phyloP scores from a whole-genome alignment of 2,113 vertebrate species.

The Azemiops feae region DNA sequence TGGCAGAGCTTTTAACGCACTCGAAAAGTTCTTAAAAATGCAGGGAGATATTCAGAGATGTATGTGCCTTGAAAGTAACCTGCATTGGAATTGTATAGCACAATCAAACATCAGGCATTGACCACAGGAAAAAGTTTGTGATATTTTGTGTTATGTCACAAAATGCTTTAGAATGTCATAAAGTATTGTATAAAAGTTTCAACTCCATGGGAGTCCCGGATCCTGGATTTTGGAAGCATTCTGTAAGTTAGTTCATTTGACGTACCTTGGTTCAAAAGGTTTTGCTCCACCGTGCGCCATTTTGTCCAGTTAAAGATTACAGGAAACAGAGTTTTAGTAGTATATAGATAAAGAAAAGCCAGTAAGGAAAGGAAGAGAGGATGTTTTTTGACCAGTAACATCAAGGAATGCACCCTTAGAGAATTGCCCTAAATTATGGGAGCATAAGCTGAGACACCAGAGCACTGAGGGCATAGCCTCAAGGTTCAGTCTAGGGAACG shows the following conservation, averaged over 20 bases:
- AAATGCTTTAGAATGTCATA: background rate
- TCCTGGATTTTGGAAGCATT: background rate
- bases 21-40: background rate
- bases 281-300: background rate
- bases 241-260: background rate
- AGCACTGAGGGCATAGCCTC: background rate
- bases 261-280: background rate
- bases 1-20: background rate
- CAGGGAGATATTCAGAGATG: background rate
- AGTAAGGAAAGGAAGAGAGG: background rate
- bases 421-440: background rate
- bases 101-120: background rate
- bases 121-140: background rate
- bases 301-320: background rate
- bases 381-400: background rate
- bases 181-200: background rate
- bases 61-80: background rate
- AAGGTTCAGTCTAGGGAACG: background rate
- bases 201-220: background rate
- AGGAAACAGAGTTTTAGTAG: background rate
- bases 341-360: background rate
- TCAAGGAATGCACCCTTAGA: background rate
- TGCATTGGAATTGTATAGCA: background rate
- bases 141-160: background rate
- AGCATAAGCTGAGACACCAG: background rate